Conservation (phyloP, 2,797 vertebrate species). For the Rhinichthys osculus region DNA sequence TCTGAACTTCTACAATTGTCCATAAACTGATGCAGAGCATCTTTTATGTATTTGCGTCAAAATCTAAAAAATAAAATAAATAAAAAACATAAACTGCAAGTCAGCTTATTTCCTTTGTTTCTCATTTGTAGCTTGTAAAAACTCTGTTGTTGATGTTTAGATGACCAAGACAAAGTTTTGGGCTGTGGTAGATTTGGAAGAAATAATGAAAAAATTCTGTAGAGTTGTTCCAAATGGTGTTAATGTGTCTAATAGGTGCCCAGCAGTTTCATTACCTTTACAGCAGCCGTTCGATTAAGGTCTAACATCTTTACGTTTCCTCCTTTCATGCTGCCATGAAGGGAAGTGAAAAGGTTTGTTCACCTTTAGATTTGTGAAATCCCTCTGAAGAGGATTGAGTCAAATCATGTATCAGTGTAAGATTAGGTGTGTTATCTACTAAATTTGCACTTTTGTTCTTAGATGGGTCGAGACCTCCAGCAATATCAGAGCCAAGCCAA, state of each 20-base stretch:
- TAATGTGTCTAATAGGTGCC: neutral
- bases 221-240: neutral
- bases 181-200: neutral
- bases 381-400: slow-evolving; percentile 42
- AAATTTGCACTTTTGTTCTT: slow-evolving; percentile 59
- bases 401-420: neutral
- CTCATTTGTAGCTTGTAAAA: neutral
- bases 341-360: slow-evolving; percentile 86
- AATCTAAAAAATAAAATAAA: neutral
- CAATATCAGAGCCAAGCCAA: slow-evolving; percentile 99
- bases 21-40: neutral
- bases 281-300: neutral
- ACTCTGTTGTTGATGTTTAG: neutral
- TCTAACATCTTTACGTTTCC: slow-evolving; percentile 64
- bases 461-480: slow-evolving; percentile 96
- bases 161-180: neutral
- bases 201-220: neutral
- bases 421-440: neutral
- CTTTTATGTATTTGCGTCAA: neutral
- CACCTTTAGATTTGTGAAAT: slow-evolving; percentile 63
- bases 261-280: neutral
- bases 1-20: neutral
- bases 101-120: neutral
- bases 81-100: neutral
- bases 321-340: slow-evolving; percentile 76